Evolutionary conservation across 2,888 invertebrate species (phyloP), one percentile per base, ranked within the genome.

Genomic region (Eupithecia inturbata): DNA sequence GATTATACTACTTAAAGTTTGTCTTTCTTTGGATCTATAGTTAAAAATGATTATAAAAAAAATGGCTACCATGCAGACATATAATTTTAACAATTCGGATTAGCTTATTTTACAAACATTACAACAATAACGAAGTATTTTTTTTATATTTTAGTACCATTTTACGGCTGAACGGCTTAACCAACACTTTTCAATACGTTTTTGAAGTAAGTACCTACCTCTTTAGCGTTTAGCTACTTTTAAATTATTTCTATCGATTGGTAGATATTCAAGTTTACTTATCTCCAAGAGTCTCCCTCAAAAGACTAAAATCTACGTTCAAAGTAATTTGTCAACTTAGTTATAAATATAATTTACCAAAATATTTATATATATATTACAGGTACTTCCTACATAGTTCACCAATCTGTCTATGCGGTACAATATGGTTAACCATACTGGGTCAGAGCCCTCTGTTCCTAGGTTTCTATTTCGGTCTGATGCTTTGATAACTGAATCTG

Each of bases 11-110:
- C 57, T 66, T 64, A 45, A 14, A 49, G 49, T n/a, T 41, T 67
- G 78, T 82, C 77, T 79, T 82, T 85, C 82, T 83, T 71, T 39
- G 39, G 31, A 60, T 41, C 16, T 41, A 41, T 16, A 41, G 16
- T 16, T 41, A 36, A 1, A 10, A 10, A 10, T 36, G n/a, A n/a
- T n/a, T n/a, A n/a, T n/a, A n/a, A n/a, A n/a, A n/a, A n/a, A n/a
- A n/a, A n/a, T n/a, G n/a, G 41, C 3, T 41, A 41, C 14, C 39
- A 4, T 16, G n/a, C n/a, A n/a, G n/a, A n/a, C n/a, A n/a, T n/a
- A n/a, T n/a, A n/a, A n/a, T n/a, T n/a, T n/a, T n/a, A n/a, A n/a
- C n/a, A n/a, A n/a, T 33, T 33, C 33, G 6, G 33, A 33, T 33
- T 41, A 4, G 36, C 12, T 39, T 4, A 41, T 41, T 16, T 41